phyloP scores from a whole-genome alignment of 2,113 vertebrate species.

The Callipepla squamata region DNA sequence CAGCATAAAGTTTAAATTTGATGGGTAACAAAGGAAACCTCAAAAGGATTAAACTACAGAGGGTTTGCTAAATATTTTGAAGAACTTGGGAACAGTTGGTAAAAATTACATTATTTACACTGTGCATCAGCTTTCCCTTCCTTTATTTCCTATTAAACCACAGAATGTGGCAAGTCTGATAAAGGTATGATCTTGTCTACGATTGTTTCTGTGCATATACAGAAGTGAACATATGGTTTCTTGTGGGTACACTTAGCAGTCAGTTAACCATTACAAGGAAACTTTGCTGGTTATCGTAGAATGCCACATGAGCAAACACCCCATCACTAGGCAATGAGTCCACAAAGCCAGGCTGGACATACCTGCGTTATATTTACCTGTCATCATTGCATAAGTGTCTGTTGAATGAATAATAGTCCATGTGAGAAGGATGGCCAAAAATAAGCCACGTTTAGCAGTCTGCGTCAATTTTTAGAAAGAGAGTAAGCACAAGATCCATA shows the following conservation, averaged over 20 bases:
- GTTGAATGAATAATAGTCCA: rapidly evolving
- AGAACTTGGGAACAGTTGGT: background rate
- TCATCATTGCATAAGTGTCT: background rate
- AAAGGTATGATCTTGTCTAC: background rate
- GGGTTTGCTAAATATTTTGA: background rate
- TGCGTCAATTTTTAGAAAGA: background rate
- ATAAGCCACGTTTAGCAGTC: background rate
- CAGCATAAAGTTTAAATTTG: background rate
- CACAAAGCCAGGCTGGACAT: rapidly evolving
- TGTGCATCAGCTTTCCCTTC: background rate
- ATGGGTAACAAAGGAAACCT: background rate
- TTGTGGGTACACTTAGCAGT: background rate
- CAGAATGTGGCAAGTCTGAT: background rate
- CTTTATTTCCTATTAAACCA: background rate
- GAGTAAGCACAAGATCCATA: background rate
- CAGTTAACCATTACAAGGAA: background rate
- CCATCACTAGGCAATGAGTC: rapidly evolving
- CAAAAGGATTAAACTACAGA: background rate
- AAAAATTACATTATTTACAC: background rate
- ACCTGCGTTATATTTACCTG: rapidly evolving
- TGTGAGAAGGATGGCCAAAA: background rate
- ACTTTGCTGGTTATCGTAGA: background rate
- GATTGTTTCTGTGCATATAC: background rate
- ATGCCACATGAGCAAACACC: rapidly evolving
- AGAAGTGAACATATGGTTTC: background rate